A percentile compares a stretch with the other conserved stretches of the same genome.
phyloP scores from a whole-genome alignment of 2,888 invertebrate genomes.

The Drosophila phalerata region DNA sequence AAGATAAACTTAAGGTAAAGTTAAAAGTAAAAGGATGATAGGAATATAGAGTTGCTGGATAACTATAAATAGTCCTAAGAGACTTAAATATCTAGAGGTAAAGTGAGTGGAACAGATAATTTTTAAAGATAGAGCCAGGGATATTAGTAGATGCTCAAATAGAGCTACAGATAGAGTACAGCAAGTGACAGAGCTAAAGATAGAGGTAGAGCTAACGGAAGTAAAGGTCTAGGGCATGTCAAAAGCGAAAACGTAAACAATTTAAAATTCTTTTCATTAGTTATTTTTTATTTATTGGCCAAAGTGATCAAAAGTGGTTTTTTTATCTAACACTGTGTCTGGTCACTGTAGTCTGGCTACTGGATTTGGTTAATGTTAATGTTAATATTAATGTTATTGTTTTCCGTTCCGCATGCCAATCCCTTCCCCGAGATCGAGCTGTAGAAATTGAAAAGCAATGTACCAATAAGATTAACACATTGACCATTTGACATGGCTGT shows the following conservation, averaged over 20 bases:
- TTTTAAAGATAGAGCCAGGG: no score
- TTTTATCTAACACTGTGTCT: slow-evolving; percentile 9
- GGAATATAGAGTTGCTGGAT: no score
- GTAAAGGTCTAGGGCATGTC: slow-evolving; percentile 16
- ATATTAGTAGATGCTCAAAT: neutral
- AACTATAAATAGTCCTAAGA: no score
- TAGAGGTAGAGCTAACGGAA: slow-evolving; percentile 5
- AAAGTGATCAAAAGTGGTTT: slow-evolving; percentile 8
- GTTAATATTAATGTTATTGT: slow-evolving; percentile 41
- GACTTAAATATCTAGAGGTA: no score
- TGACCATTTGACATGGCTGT: slow-evolving; percentile 34
- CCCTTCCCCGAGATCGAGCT: slow-evolving; percentile 6
- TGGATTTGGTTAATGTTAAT: slow-evolving; percentile 41
- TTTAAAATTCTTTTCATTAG: slow-evolving; percentile 29
- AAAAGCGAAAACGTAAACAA: slow-evolving; percentile 22
- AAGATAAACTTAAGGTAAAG: neutral
- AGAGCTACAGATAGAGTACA: neutral
- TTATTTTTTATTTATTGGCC: slow-evolving; percentile 6
- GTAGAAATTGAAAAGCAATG: slow-evolving; percentile 63
- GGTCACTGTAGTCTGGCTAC: slow-evolving; percentile 42
- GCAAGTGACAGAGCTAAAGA: neutral
- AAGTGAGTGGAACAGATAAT: no score
- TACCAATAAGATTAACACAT: slow-evolving; percentile 66
- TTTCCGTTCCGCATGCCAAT: slow-evolving; percentile 65
- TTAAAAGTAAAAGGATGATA: no score